phyloP scores from a whole-genome alignment of 2,888 invertebrate genomes.

The Dusona sp. region DNA sequence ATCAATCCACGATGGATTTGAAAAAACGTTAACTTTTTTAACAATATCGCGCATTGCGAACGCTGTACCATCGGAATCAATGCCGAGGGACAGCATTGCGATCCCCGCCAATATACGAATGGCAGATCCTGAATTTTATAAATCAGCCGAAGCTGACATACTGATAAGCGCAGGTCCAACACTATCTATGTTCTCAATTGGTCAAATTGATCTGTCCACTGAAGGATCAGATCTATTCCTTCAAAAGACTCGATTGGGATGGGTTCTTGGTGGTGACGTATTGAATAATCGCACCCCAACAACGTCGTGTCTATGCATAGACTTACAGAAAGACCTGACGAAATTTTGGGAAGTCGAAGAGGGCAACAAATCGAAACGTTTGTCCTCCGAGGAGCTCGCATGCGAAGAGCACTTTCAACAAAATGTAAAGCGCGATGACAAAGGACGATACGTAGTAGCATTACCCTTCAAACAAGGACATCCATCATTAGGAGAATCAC shows the following conservation, averaged over 20 bases:
- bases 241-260: slow-evolving; percentile 23
- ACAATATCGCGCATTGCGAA: background rate
- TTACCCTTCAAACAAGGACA: slow-evolving; percentile 38
- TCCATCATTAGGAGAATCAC: slow-evolving; percentile 23
- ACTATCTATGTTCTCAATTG: background rate
- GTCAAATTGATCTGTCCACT: slow-evolving; percentile 1
- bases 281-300: background rate
- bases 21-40: background rate
- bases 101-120: background rate
- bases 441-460: slow-evolving; percentile 36
- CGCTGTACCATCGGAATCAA: background rate
- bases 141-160: background rate
- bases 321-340: background rate
- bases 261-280: slow-evolving; percentile 10
- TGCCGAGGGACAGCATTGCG: background rate
- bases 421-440: background rate
- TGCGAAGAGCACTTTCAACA: slow-evolving; percentile 41
- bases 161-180: background rate
- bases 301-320: background rate
- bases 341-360: slow-evolving; percentile 46
- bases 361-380: background rate
- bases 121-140: slow-evolving; percentile 15
- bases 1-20: background rate
- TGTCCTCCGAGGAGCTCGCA: background rate
- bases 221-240: background rate